Conservation (phyloP, 2,888 invertebrate genomes). For the Morinoia aosen region DNA sequence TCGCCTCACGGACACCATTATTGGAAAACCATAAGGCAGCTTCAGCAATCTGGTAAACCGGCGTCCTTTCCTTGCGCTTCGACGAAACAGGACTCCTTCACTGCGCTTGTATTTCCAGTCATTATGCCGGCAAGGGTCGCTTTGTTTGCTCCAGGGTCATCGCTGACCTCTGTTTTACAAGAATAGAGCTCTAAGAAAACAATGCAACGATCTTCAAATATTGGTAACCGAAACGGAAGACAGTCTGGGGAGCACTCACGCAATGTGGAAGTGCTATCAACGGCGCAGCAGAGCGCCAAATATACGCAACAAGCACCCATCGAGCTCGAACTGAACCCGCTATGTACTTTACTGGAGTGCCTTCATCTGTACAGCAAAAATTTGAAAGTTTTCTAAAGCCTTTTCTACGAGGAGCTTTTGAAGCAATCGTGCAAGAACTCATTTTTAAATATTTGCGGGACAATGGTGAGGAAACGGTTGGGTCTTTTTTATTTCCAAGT, state of each 20-base stretch:
- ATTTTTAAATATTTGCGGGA: neutral
- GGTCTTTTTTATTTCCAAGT: neutral
- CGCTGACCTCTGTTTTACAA: slow-evolving; percentile 14
- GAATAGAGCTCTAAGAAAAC: neutral
- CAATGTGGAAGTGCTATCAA: neutral
- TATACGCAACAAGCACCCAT: neutral
- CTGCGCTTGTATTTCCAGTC: slow-evolving; percentile 14
- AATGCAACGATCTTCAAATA: slow-evolving; percentile 21
- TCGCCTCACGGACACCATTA: slow-evolving; percentile 25
- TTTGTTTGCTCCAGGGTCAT: slow-evolving; percentile 17
- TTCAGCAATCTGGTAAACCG: slow-evolving; percentile 46
- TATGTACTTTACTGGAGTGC: neutral
- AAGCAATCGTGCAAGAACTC: neutral
- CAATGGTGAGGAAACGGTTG: neutral
- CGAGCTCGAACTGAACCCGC: neutral
- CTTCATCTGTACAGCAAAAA: neutral
- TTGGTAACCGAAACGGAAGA: slow-evolving; percentile 26
- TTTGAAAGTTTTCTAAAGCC: neutral
- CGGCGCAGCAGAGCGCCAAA: neutral
- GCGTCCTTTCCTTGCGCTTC: neutral
- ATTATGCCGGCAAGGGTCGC: slow-evolving; percentile 24
- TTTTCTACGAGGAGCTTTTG: neutral
- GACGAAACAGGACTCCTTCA: neutral
- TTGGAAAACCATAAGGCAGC: slow-evolving; percentile 48
- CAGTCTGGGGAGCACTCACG: neutral